Evolutionary conservation across 2,797 vertebrate genomes (phyloP), one percentile per base, ranked within the genome.

Genomic region (Morus bassanus): DNA sequence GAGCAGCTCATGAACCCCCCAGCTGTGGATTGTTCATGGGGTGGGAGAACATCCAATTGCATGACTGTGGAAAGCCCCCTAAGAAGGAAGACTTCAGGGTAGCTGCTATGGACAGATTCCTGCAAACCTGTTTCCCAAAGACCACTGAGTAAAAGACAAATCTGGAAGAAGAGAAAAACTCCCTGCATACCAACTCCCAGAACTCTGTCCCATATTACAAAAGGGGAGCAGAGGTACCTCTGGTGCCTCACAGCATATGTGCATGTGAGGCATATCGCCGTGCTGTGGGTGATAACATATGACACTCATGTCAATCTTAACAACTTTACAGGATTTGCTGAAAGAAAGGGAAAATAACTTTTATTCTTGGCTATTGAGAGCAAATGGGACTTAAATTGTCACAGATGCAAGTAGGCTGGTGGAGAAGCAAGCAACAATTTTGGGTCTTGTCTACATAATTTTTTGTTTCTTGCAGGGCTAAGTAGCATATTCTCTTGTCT

Each of bases 11-110:
- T 13, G 35, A 67, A 67, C 2, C 6, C 24, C 25, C 13, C 13
- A 60, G 1, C 8, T 57, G 30, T 30, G 25, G 22, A 22, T 45
- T 51, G 23, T 54, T 37, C 35, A 24, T 9, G 33, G 23, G 15
- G 18, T 27, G 30, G n/a, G 6, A 88, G 10, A 18, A 45, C 23
- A 56, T 17, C 23, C 51, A 59, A 23, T 48, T 87, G 50, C 9
- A 13, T 0, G 24, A 37, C 57, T 39, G 2, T 18, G n/a, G 46
- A 69, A 48, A 73, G 5, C 0, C 4, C 18, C 4, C 11, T 41
- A 57, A 11, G 6, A 23, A 72, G 39, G 53, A 87, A 30, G 27
- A 41, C 27, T 27, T 82, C 35, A 14, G 31, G 43, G 25, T 33
- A 53, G 37, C 27, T 80, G 53, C 51, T 43, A 1, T 9, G 37